Percentiles rank a stretch among this genome's conserved stretches.
phyloP scores from a whole-genome alignment of 2,113 vertebrate genomes.

The Cynocephalus volans region DNA sequence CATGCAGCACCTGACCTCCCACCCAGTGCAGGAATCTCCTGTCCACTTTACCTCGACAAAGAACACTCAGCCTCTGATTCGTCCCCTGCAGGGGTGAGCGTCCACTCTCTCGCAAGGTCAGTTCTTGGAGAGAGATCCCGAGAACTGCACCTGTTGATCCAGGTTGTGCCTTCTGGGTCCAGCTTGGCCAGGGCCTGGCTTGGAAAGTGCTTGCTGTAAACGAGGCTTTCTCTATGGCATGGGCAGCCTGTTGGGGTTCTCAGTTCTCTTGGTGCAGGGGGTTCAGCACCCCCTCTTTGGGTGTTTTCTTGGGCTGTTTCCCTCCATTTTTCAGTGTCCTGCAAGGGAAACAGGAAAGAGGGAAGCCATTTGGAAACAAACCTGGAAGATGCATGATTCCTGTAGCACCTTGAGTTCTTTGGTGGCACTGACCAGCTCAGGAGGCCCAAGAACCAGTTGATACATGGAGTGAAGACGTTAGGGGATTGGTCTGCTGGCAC shows the following conservation, averaged over 20 bases:
- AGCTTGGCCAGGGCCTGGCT: background rate
- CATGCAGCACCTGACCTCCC: background rate
- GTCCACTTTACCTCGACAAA: background rate
- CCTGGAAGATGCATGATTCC: background rate
- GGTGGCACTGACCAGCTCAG: background rate
- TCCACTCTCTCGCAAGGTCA: background rate
- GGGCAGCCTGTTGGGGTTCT: background rate
- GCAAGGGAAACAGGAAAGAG: background rate
- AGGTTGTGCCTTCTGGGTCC: background rate
- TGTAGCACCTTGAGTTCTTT: background rate
- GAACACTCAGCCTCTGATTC: background rate
- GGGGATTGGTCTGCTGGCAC: background rate
- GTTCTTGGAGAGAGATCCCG: background rate
- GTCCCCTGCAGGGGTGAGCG: fast-evolving
- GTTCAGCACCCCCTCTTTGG: background rate
- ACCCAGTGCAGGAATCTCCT: background rate
- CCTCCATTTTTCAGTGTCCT: background rate
- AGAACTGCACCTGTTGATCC: background rate
- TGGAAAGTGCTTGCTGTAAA: background rate
- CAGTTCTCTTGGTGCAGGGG: background rate
- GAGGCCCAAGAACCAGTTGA: background rate
- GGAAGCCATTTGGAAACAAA: background rate
- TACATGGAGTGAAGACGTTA: background rate
- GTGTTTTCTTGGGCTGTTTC: background rate
- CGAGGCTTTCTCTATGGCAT: background rate